These are phyloP conservation scores for Halichoerus grypus DNA, from an alignment of 2,113 vertebrate species.

Conservation along the genomic window DNA sequence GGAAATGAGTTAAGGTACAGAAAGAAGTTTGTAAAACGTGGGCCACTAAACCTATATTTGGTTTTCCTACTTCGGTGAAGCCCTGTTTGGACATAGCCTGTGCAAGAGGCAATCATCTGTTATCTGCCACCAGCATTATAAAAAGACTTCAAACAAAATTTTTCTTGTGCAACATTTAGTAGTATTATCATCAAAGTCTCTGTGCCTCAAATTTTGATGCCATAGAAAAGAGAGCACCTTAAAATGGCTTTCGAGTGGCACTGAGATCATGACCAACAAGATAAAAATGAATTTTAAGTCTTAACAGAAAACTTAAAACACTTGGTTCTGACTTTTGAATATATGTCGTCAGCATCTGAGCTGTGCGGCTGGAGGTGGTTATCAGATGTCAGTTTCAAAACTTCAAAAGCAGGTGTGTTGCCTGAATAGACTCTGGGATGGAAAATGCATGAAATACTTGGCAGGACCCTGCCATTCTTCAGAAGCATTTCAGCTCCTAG, in stretches of 20 bases:
- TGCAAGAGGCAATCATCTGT: not conserved
- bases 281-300: not conserved
- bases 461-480: not conserved
- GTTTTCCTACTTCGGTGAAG: not conserved
- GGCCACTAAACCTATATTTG: not conserved
- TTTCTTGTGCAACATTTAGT: not conserved
- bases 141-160: not conserved
- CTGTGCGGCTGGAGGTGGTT: not conserved
- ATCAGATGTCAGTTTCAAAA: not conserved
- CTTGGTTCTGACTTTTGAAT: not conserved
- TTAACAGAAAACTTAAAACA: not conserved
- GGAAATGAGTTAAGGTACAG: not conserved
- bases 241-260: not conserved
- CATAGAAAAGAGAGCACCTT: not conserved
- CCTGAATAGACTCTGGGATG: not conserved
- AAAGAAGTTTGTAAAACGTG: not conserved
- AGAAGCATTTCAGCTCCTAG: not conserved
- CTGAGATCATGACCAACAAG: not conserved
- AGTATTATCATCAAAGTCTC: not conserved
- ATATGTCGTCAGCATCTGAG: not conserved
- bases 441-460: not conserved
- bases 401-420: not conserved
- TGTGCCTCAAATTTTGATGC: not conserved
- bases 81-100: not conserved
- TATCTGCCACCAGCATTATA: not conserved